Evolutionary conservation across 2,113 vertebrate species (phyloP), one percentile per base, ranked within the genome.

Genomic region (Xenopus borealis): DNA sequence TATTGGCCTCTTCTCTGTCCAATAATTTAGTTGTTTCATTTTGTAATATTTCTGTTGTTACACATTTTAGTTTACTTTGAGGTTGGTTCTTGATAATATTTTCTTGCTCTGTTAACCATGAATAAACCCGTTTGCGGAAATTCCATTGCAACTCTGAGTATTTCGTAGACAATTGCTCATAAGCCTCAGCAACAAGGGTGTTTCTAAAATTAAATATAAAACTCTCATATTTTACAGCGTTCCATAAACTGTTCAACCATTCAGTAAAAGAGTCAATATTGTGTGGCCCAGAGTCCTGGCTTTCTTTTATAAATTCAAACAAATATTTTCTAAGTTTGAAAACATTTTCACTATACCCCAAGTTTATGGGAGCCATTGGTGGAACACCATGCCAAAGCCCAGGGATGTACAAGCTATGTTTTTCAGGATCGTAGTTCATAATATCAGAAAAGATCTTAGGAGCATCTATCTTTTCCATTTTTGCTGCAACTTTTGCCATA

Each of bases 391-490:
- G 61, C 86, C 87, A 88, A 4, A 88, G 84, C 8, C 84, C 84
- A 62, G 79, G 83, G 73, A 90, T 63, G 79, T 72, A 85, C 19
- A 71, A 79, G 20, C 72, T 59, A 19, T 44, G 57, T 17, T 30
- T 66, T 55, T 76, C 57, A 47, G 16, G 71, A 78, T 79, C 71
- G 40, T 89, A 90, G 18, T 85, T 71, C 65, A 89, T 83, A 2
- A 83, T 58, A 70, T 72, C 0, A 75, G 20, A 86, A 80, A 9
- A 72, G 69, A 66, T 75, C 53, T 18, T 82, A 79, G 0, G 74
- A 61, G 1, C 84, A 84, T 72, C 84, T 91, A 53, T 86, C 8
- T 82, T 87, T 69, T 93, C 92, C 88, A 87, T 85, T 11, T 81
- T 90, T 12, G 86, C 83, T 3, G 12, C 47, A 50, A 12, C 14